These are phyloP conservation scores for Lasioglossum figueresi DNA, from an alignment of 2,888 invertebrate species.

Conservation along the genomic window DNA sequence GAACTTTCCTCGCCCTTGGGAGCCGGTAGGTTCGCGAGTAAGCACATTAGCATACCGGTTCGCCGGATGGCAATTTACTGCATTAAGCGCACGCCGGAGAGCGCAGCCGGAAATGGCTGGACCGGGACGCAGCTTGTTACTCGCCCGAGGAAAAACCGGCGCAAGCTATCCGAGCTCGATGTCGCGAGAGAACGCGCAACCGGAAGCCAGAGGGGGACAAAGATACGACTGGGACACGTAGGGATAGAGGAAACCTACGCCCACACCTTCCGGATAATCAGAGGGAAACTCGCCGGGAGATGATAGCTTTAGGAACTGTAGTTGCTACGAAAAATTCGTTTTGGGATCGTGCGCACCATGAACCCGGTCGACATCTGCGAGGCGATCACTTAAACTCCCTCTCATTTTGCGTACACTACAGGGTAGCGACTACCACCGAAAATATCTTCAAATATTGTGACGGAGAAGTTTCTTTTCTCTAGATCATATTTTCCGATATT, in stretches of 20 bases:
- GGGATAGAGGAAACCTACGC: not conserved
- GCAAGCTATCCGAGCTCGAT: not conserved
- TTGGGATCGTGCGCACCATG: not conserved
- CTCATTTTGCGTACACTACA: no score
- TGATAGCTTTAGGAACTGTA: not conserved
- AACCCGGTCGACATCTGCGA: not conserved
- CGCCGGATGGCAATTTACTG: constrained; percentile 76
- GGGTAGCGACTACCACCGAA: no score
- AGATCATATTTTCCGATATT: no score
- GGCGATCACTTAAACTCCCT: no score
- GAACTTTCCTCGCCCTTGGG: constrained; percentile 74
- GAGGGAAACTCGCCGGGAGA: not conserved
- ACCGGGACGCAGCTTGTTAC: constrained; percentile 9
- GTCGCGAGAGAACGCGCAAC: not conserved
- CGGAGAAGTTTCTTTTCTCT: no score
- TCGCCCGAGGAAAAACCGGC: constrained; percentile 20
- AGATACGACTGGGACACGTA: not conserved
- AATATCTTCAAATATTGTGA: no score
- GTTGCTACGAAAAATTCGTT: not conserved
- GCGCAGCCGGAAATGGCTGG: constrained; percentile 22
- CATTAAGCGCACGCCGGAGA: constrained; percentile 65
- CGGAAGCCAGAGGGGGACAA: not conserved
- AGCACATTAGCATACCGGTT: constrained; percentile 76
- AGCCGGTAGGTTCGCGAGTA: constrained; percentile 67
- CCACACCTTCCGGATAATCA: not conserved